Evolutionary conservation across 2,113 vertebrate species (phyloP).

Genomic region (Tonatia bakeri): DNA sequence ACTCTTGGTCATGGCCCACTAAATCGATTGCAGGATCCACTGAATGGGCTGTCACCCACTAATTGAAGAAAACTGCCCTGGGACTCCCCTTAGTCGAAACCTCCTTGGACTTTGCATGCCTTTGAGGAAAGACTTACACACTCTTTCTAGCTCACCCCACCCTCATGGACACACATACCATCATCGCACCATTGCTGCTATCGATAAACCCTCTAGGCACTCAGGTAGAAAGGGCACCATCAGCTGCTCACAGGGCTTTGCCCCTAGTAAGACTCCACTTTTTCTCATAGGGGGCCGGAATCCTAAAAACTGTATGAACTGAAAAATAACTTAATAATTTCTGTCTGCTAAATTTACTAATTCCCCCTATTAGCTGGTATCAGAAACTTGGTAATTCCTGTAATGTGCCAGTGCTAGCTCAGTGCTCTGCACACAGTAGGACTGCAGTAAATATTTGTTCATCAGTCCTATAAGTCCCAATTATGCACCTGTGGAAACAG

Average conservation of each 20-base stretch:
- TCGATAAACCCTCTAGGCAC: neutral
- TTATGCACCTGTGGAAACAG: neutral
- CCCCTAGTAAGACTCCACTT: neutral
- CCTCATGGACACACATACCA: neutral
- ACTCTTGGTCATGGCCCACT: neutral
- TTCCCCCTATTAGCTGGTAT: neutral
- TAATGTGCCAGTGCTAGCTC: neutral
- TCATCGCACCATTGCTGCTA: neutral
- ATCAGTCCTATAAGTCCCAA: neutral
- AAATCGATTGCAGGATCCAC: neutral
- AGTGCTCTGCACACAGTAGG: neutral
- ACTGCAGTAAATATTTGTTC: neutral
- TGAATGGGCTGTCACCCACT: neutral
- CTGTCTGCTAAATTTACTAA: neutral
- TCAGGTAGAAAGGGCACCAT: neutral
- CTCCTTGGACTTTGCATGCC: neutral
- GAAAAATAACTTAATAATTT: neutral
- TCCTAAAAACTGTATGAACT: neutral
- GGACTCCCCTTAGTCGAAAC: neutral
- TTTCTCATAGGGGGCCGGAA: neutral
- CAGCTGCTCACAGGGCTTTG: neutral
- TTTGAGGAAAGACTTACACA: neutral
- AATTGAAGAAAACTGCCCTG: neutral
- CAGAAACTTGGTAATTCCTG: neutral
- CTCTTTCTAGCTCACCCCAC: neutral